phyloP scores from a whole-genome alignment of 2,888 invertebrate species.

The Leptopilina syphax region DNA sequence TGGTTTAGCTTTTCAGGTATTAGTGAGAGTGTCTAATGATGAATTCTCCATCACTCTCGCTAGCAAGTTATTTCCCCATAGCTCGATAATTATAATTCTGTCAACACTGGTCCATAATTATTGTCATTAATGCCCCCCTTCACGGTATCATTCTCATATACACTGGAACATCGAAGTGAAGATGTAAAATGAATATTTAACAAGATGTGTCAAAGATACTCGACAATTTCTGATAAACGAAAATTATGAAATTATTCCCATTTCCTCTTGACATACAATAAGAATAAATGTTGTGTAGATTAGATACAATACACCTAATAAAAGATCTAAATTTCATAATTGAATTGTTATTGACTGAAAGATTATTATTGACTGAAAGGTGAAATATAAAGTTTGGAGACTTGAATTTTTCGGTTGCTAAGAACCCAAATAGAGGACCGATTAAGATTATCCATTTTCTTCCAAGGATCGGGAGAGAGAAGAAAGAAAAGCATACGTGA shows the following conservation, averaged over 20 bases:
- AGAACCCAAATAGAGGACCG: not conserved
- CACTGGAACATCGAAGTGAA: not conserved
- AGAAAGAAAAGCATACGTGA: slow-evolving; percentile 26
- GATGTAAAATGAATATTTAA: not conserved
- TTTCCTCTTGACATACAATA: no score
- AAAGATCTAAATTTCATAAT: not conserved
- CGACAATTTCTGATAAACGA: no score
- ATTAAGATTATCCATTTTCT: slow-evolving; percentile 25
- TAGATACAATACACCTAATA: not conserved
- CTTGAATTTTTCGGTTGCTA: slow-evolving; percentile 22
- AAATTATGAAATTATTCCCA: no score
- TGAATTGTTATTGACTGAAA: not conserved
- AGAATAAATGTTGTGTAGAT: not conserved
- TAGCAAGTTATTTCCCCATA: not conserved
- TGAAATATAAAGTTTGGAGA: not conserved
- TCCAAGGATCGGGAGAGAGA: not conserved
- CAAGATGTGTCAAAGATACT: no score
- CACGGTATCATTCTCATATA: not conserved
- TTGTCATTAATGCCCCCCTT: not conserved
- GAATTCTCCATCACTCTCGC: not conserved
- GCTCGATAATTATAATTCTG: slow-evolving; percentile 3
- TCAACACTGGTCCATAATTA: slow-evolving; percentile 17
- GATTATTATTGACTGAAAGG: not conserved
- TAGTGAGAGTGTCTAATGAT: no score
- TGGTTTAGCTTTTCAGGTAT: slow-evolving; percentile 24